Evolutionary conservation across 2,888 invertebrate genomes (phyloP), one percentile per base, ranked within the genome.

Genomic region (Anarsia innoxiella): DNA sequence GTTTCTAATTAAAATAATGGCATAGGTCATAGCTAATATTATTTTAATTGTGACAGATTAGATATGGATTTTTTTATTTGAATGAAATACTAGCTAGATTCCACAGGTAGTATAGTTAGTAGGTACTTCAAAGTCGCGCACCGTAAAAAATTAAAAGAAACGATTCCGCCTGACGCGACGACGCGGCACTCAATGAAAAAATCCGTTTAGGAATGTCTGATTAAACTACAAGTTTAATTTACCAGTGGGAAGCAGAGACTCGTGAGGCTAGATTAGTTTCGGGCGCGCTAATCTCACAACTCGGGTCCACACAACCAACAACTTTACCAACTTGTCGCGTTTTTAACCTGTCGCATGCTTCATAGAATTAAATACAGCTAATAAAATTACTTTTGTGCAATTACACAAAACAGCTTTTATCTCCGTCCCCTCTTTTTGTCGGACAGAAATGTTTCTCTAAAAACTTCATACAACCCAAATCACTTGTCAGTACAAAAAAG

Each of bases 261-360:
- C 79, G 78, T 76, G 76, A 60, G 59, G 61, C 58, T 65, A 60
- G 66, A 83, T 83, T 82, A 66, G 82, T 72, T 77, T 70, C 74
- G 77, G 75, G 42, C 53, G 46, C 50, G 61, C 66, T 63, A 65
- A 71, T 76, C 76, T 71, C 68, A n/a, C n/a, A 60, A 56, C 63
- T 64, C 65, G 62, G 61, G 59, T n/a, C n/a, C n/a, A n/a, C n/a
- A n/a, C n/a, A n/a, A n/a, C n/a, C n/a, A n/a, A n/a, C n/a, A n/a
- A n/a, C n/a, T n/a, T n/a, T n/a, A n/a, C n/a, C 58, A 58, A 63
- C 49, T 51, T 45, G 60, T 58, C 56, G 53, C 51, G 45, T 49
- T 51, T 54, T 62, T 61, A 46, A 37, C 51, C 51, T 52, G 57
- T 51, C 37, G 23, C 23, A 26, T 15, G 34, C 39, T 41, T 28